Evolutionary conservation across 1,140 invertebrate species (phyloP).

Genomic region (Conopomorpha cramerella): DNA sequence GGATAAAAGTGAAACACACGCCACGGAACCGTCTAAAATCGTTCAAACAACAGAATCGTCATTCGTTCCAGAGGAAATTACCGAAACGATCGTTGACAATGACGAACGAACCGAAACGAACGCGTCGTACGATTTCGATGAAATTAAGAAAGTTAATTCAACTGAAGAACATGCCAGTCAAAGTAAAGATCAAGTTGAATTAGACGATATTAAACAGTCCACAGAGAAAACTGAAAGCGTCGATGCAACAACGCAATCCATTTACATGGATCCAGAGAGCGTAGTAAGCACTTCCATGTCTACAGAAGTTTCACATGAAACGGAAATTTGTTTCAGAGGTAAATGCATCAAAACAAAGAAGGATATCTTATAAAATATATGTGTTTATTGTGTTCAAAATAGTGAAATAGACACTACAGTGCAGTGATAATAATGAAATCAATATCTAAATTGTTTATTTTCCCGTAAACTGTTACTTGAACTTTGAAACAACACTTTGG

Average conservation of each 20-base stretch:
- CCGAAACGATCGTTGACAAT: constrained; percentile 13
- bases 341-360: constrained; percentile 76
- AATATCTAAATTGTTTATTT: too few relatives aligned
- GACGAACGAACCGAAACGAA: constrained; percentile 11
- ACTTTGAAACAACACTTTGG: constrained; percentile 12
- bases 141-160: constrained; percentile 15
- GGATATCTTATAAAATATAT: constrained; percentile 24
- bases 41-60: constrained; percentile 26
- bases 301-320: constrained; percentile 81
- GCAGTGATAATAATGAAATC: too few relatives aligned
- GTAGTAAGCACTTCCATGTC: constrained; percentile 74
- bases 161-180: constrained; percentile 18
- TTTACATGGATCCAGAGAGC: constrained; percentile 60
- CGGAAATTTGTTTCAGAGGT: constrained; percentile 84
- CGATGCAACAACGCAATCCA: constrained; percentile 37
- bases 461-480: too few relatives aligned
- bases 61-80: constrained; percentile 45
- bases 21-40: constrained; percentile 5
- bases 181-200: constrained; percentile 4
- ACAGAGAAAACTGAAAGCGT: constrained; percentile 9
- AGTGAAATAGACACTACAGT: too few relatives aligned
- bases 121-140: constrained; percentile 9
- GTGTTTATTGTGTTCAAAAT: constrained; percentile 25
- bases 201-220: too few relatives aligned
- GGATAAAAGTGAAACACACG: constrained; percentile 3